A percentile compares a stretch with the other conserved stretches of the same genome.
phyloP scores from a whole-genome alignment of 2,888 invertebrate species.

The Spatulosminthurus flaviceps region DNA sequence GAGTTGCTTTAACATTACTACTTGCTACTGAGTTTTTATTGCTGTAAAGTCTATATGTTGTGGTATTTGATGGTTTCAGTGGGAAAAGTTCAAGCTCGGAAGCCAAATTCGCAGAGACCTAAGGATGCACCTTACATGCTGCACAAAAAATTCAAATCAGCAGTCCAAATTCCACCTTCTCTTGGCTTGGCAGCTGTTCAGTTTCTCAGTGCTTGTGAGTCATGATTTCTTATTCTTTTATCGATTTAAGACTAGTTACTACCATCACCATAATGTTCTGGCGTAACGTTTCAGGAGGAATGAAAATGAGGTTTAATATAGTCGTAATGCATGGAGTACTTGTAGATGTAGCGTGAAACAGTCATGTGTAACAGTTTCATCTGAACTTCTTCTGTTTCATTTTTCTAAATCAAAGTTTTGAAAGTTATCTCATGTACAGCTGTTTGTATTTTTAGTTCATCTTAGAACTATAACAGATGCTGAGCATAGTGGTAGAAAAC shows the following conservation, averaged over 20 bases:
- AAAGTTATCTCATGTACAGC: too few relatives aligned
- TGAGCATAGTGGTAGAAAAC: too few relatives aligned
- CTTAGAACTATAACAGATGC: too few relatives aligned
- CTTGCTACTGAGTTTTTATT: too few relatives aligned
- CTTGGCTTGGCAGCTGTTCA: constrained; percentile 50
- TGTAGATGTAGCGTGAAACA: not conserved
- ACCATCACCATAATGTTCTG: not conserved
- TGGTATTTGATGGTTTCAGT: constrained; percentile 68
- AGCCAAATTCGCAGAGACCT: constrained; percentile 36
- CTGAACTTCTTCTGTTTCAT: too few relatives aligned
- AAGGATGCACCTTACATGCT: constrained; percentile 52
- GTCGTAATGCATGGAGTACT: too few relatives aligned
- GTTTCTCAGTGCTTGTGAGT: constrained; percentile 48
- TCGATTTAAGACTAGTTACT: not conserved
- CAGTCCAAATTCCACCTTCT: constrained; percentile 47
- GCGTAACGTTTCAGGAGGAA: not conserved
- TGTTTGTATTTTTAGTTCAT: too few relatives aligned
- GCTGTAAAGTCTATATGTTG: too few relatives aligned
- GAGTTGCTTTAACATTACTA: too few relatives aligned
- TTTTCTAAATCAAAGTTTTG: too few relatives aligned
- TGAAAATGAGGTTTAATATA: not conserved
- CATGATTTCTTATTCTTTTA: not conserved
- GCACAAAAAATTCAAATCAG: constrained; percentile 72
- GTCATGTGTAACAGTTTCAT: too few relatives aligned
- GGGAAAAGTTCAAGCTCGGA: constrained; percentile 78